These are phyloP conservation scores for Sylvicapra grimmia DNA, from an alignment of 2,113 vertebrate genomes.

Conservation along the genomic window DNA sequence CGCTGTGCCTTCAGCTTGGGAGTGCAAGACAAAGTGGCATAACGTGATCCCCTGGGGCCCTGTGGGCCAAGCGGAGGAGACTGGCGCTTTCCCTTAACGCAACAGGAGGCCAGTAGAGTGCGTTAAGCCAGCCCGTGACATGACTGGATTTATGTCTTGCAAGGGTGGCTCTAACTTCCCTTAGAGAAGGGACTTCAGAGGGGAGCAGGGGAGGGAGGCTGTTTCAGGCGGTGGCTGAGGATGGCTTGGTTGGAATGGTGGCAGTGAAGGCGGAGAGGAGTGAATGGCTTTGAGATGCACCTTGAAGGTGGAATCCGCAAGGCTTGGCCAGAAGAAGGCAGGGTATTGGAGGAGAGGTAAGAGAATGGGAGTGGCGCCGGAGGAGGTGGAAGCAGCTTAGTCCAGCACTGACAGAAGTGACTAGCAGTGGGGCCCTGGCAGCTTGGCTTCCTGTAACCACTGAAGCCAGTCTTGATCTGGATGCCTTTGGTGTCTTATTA, in stretches of 20 bases:
- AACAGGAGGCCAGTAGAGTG: conserved; percentile 13
- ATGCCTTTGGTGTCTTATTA: background rate
- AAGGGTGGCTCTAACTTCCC: conserved; percentile 17
- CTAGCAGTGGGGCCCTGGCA: background rate
- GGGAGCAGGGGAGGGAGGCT: background rate
- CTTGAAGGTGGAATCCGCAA: conserved; percentile 54
- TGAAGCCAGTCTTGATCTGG: conserved; percentile 13
- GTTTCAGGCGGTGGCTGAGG: conserved; percentile 51
- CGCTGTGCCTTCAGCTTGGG: background rate
- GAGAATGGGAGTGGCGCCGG: no score
- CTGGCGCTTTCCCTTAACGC: conserved; percentile 14
- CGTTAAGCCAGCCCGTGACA: conserved; percentile 10
- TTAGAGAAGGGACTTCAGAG: conserved; percentile 10
- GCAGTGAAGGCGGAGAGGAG: conserved; percentile 23
- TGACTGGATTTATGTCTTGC: conserved; percentile 54
- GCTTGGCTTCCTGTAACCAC: background rate
- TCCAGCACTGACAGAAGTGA: background rate
- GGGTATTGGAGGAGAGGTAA: background rate
- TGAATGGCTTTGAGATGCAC: conserved; percentile 21
- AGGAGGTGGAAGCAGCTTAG: background rate
- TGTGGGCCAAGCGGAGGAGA: background rate
- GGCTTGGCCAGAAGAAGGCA: conserved; percentile 21
- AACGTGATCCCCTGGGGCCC: background rate
- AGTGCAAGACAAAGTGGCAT: background rate
- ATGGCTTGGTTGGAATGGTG: conserved; percentile 23